Conservation (phyloP, 2,888 invertebrate species). For the Aquatica leii region DNA sequence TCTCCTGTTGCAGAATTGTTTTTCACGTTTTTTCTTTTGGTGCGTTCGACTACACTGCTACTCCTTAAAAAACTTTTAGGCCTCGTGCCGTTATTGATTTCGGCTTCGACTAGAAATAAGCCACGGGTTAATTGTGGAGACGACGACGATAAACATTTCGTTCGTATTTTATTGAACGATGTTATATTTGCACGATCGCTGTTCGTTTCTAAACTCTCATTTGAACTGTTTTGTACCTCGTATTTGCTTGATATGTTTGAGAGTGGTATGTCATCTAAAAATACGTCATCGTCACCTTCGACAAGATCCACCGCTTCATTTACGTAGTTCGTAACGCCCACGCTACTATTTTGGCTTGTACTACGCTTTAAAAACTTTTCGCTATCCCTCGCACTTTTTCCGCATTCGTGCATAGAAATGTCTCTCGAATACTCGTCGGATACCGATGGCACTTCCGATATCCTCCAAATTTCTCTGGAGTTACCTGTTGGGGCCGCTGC, state of each 20-base stretch:
- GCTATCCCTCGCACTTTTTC: slow-evolving; percentile 30
- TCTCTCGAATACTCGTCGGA: slow-evolving; percentile 51
- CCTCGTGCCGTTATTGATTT: slow-evolving; percentile 23
- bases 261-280: slow-evolving; percentile 47
- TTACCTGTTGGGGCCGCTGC: slow-evolving; percentile 58
- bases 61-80: slow-evolving; percentile 19
- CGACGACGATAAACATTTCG: slow-evolving; percentile 47
- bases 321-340: slow-evolving; percentile 32
- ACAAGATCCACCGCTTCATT: slow-evolving; percentile 35
- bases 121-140: slow-evolving; percentile 55
- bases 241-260: slow-evolving; percentile 35
- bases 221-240: slow-evolving; percentile 34
- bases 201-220: slow-evolving; percentile 29
- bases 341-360: slow-evolving; percentile 23
- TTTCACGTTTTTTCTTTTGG: slow-evolving; percentile 10
- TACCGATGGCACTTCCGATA: slow-evolving; percentile 61
- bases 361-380: not conserved
- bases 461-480: slow-evolving; percentile 62
- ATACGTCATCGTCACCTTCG: slow-evolving; percentile 50
- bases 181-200: slow-evolving; percentile 16
- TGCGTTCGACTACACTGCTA: slow-evolving; percentile 15
- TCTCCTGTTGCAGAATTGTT: slow-evolving; percentile 8
- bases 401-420: slow-evolving; percentile 41
- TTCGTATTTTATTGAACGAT: slow-evolving; percentile 29
- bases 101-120: slow-evolving; percentile 52